These are phyloP conservation scores for Lycaon pictus DNA, from an alignment of 2,113 vertebrate genomes.

Conservation along the genomic window DNA sequence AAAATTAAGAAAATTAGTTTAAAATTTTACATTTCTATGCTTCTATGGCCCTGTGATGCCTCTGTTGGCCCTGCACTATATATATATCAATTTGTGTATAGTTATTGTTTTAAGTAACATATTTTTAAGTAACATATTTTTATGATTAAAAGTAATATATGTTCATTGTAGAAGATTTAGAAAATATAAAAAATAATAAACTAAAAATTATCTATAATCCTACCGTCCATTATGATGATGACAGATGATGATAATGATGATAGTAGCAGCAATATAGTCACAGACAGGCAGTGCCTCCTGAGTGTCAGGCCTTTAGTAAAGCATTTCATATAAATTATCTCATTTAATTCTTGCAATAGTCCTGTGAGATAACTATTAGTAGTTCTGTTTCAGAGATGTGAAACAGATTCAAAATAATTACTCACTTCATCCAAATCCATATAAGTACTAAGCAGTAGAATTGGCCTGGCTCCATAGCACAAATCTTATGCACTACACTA, in stretches of 20 bases:
- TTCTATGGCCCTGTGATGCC: neutral
- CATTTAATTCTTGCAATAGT: neutral
- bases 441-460: neutral
- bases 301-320: neutral
- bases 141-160: neutral
- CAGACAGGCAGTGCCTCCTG: neutral
- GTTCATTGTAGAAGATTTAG: neutral
- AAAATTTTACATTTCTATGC: neutral
- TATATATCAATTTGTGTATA: neutral
- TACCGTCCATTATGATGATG: neutral
- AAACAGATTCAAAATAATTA: slow-evolving; percentile 15
- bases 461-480: neutral
- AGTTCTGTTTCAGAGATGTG: neutral
- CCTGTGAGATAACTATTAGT: neutral
- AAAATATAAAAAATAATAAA: neutral
- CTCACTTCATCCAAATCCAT: neutral
- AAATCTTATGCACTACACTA: neutral
- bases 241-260: neutral
- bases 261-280: neutral
- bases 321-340: neutral
- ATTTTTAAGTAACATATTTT: neutral
- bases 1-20: neutral
- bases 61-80: neutral
- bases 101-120: neutral
- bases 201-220: slow-evolving; percentile 17